These are phyloP conservation scores for Melieria omissa DNA, from an alignment of 2,888 invertebrate genomes.

Conservation along the genomic window DNA sequence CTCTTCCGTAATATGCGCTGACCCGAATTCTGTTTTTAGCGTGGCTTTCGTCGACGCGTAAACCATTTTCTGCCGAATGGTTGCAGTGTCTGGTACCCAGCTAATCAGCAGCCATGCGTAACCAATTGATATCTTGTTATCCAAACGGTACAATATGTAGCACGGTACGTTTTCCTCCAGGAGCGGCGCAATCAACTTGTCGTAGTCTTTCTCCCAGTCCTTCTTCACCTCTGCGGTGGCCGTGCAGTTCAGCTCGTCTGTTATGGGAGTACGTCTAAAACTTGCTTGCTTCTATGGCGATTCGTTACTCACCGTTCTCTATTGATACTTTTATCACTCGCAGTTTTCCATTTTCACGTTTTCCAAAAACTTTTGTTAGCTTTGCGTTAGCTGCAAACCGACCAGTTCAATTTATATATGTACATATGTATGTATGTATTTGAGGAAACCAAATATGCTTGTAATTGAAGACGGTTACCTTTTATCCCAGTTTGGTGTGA, in stretches of 20 bases:
- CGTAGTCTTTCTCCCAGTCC: constrained; percentile 88
- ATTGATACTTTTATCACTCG: constrained; percentile 86
- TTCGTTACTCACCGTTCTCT: constrained; percentile 76
- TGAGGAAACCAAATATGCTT: background rate
- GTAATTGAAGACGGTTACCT: constrained; percentile 69
- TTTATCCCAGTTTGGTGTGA: constrained; percentile 92
- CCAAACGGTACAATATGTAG: constrained; percentile 88
- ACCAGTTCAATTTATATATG: constrained; percentile 11
- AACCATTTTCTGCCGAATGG: constrained; percentile 72
- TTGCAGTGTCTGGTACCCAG: constrained; percentile 94
- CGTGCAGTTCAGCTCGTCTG: constrained; percentile 80
- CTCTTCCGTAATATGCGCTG: constrained; percentile 93
- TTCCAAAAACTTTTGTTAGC: constrained; percentile 82
- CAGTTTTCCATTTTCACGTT: constrained; percentile 80
- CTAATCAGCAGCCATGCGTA: constrained; percentile 93
- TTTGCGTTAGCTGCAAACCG: constrained; percentile 81
- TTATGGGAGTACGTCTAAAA: background rate
- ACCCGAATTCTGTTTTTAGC: constrained; percentile 95
- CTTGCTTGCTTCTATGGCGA: too few species aligned
- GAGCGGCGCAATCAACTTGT: constrained; percentile 77
- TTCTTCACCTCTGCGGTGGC: constrained; percentile 75
- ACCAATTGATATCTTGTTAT: constrained; percentile 80
- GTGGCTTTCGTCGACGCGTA: constrained; percentile 74
- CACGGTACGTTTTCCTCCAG: constrained; percentile 86
- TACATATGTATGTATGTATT: background rate